Percentiles rank a stretch among this genome's conserved stretches.
Conservation (phyloP, 2,888 invertebrate species). For the Cephalotes varians region DNA sequence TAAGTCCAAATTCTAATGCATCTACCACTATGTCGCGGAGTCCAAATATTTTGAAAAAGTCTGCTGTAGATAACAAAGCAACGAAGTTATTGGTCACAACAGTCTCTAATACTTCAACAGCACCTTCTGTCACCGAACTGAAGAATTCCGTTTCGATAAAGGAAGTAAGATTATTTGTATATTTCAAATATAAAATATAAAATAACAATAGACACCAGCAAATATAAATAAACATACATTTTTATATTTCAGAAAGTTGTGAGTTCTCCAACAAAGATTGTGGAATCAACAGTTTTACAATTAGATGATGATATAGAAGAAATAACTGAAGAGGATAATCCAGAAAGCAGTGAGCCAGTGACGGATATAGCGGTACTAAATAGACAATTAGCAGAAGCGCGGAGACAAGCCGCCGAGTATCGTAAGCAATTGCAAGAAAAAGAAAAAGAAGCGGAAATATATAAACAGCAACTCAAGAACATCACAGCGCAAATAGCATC, state of each 20-base stretch:
- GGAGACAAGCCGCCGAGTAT: constrained; percentile 83
- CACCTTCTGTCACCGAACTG: constrained; percentile 77
- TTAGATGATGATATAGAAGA: constrained; percentile 83
- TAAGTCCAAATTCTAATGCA: constrained; percentile 80
- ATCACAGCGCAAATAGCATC: constrained; percentile 74
- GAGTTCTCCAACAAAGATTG: constrained; percentile 68
- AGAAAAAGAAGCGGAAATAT: constrained; percentile 85
- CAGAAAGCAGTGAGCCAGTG: constrained; percentile 71
- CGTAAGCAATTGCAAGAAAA: constrained; percentile 83
- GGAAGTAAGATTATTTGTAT: constrained; percentile 68
- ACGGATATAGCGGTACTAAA: constrained; percentile 83
- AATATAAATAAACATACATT: constrained; percentile 22
- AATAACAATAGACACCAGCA: background rate
- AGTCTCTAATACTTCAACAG: constrained; percentile 76
- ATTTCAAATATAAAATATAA: background rate
- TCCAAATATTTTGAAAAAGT: constrained; percentile 83
- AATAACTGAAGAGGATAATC: constrained; percentile 83
- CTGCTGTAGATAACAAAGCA: constrained; percentile 77
- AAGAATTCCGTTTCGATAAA: constrained; percentile 75
- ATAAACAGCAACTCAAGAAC: constrained; percentile 84
- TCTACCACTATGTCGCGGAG: constrained; percentile 78
- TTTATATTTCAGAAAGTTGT: constrained; percentile 75
- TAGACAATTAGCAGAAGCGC: constrained; percentile 83
- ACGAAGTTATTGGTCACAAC: constrained; percentile 81
- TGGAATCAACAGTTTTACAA: constrained; percentile 80